Conservation (phyloP, 2,888 invertebrate species). For the Watsonalla binaria region DNA sequence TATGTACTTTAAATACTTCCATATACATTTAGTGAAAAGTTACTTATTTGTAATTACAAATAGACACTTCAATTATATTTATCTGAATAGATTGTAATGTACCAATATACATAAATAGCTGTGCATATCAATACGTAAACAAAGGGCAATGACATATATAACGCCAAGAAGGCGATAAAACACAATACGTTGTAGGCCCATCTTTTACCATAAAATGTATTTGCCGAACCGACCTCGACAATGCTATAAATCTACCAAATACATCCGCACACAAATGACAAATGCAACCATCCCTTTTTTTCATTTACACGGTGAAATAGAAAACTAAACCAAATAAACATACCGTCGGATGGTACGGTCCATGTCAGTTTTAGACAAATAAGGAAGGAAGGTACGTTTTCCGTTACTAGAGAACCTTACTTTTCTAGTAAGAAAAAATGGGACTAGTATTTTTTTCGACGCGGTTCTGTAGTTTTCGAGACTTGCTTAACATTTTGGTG, state of each 20-base stretch:
- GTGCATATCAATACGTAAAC: constrained; percentile 10
- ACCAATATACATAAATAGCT: neutral
- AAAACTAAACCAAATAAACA: constrained; percentile 58
- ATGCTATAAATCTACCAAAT: constrained; percentile 32
- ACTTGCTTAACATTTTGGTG: neutral
- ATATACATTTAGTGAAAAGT: too few species aligned
- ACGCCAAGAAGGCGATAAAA: constrained; percentile 9
- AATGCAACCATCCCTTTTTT: constrained; percentile 50
- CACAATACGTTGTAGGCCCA: constrained; percentile 18
- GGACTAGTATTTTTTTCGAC: constrained; percentile 1
- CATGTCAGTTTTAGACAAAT: constrained; percentile 67
- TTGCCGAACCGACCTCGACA: constrained; percentile 10
- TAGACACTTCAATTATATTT: too few species aligned
- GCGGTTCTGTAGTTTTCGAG: constrained; percentile 1
- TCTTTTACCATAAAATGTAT: constrained; percentile 17
- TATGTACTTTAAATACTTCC: too few species aligned
- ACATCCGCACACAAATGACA: constrained; percentile 41
- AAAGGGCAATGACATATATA: constrained; percentile 6
- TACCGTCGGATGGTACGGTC: constrained; percentile 38
- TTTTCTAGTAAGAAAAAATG: constrained; percentile 15
- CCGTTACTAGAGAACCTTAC: constrained; percentile 38
- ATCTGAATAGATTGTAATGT: too few species aligned
- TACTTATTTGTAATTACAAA: too few species aligned
- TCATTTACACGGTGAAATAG: constrained; percentile 58
- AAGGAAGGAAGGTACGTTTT: constrained; percentile 56